phyloP scores from a whole-genome alignment of 2,888 invertebrate genomes.

The Eupelmus urozonus region DNA sequence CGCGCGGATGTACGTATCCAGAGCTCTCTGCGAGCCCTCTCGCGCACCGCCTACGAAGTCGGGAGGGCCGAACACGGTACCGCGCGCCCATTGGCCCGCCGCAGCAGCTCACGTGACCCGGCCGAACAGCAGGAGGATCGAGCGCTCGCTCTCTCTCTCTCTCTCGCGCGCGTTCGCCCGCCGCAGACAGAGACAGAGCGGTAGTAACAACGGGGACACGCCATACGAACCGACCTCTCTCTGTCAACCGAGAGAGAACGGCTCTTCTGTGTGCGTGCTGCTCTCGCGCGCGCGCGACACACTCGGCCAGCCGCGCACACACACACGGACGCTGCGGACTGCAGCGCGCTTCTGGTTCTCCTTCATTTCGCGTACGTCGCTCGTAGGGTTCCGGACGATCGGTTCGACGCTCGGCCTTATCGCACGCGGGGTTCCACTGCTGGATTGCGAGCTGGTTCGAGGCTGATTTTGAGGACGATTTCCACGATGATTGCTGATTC shows the following conservation, averaged over 20 bases:
- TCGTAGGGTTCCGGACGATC: neutral
- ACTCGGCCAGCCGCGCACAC: too few species aligned
- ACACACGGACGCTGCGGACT: neutral
- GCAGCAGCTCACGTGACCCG: slow-evolving; percentile 70
- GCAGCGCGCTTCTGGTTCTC: neutral
- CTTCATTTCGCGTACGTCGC: neutral
- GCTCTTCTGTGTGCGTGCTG: neutral
- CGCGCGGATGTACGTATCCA: slow-evolving; percentile 38
- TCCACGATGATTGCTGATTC: too few species aligned
- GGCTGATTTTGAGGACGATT: too few species aligned
- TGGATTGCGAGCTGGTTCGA: too few species aligned
- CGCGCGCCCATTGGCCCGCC: slow-evolving; percentile 71
- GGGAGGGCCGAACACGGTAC: slow-evolving; percentile 77
- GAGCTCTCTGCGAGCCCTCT: slow-evolving; percentile 20
- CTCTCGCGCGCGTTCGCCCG: slow-evolving; percentile 25
- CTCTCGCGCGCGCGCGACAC: too few species aligned
- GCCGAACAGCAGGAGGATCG: slow-evolving; percentile 35
- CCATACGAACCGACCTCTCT: slow-evolving; percentile 46
- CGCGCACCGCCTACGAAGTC: slow-evolving; percentile 72
- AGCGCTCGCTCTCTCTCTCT: neutral
- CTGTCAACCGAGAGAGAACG: too few species aligned
- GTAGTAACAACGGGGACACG: slow-evolving; percentile 71
- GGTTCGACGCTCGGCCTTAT: too few species aligned
- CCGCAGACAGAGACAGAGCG: slow-evolving; percentile 52
- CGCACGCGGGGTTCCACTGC: too few species aligned